phyloP scores from a whole-genome alignment of 2,113 vertebrate genomes.

The Rhodinocichla rosea region DNA sequence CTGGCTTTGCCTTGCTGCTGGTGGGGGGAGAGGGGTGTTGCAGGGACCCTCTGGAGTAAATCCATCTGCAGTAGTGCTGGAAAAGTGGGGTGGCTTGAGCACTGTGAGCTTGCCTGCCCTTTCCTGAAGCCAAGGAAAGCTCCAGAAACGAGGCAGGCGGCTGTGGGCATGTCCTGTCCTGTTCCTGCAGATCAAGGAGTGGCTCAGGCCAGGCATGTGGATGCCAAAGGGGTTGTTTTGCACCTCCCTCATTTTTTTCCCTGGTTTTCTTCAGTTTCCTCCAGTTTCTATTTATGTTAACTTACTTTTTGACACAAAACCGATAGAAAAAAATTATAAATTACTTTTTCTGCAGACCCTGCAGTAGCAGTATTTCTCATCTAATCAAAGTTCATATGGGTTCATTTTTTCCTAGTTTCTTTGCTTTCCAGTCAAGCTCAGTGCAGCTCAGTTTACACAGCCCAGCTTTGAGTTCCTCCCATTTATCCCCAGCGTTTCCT shows the following conservation, averaged over 20 bases:
- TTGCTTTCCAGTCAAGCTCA: neutral
- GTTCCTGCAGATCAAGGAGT: neutral
- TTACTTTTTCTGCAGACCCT: neutral
- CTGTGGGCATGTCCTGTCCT: neutral
- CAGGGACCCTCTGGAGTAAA: neutral
- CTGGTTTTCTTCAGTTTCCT: neutral
- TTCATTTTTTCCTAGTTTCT: neutral
- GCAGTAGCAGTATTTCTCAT: neutral
- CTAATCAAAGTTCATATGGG: neutral
- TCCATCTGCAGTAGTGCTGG: accelerated
- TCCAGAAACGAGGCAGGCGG: accelerated
- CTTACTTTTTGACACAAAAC: neutral
- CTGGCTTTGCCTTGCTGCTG: neutral
- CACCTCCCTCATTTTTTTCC: neutral
- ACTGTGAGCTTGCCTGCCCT: neutral
- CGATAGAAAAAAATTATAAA: neutral
- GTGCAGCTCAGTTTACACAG: neutral
- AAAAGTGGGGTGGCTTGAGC: neutral
- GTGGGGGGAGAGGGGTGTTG: neutral
- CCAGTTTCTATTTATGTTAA: neutral
- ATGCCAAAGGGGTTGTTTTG: too few species aligned
- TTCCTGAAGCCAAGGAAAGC: neutral
- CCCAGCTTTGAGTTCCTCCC: neutral
- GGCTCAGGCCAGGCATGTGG: neutral
- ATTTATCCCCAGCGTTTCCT: neutral